These are phyloP conservation scores for Ennomos quercinarius DNA, from an alignment of 2,888 invertebrate species.

Conservation along the genomic window DNA sequence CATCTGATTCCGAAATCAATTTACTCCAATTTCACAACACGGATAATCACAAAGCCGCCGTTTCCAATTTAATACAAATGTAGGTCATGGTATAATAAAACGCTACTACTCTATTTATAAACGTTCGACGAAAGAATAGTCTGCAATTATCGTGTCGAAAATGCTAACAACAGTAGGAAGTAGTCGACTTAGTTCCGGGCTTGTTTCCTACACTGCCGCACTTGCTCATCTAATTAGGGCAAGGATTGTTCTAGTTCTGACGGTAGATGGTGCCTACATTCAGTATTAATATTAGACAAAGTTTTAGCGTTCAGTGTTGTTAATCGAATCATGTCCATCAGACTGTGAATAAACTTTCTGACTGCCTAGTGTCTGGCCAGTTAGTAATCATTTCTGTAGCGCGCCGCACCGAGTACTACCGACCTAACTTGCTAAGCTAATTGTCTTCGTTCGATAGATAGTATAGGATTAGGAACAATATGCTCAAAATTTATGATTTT, in stretches of 20 bases:
- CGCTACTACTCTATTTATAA: constrained; percentile 3
- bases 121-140: constrained; percentile 24
- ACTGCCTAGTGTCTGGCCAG: constrained; percentile 17
- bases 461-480: too few relatives aligned
- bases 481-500: too few relatives aligned
- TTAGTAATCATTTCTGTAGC: constrained; percentile 15
- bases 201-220: constrained; percentile 21
- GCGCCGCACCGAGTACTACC: not conserved
- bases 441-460: too few relatives aligned
- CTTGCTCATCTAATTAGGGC: constrained; percentile 34
- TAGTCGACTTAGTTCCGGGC: constrained; percentile 27
- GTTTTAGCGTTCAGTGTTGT: constrained; percentile 11
- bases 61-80: constrained; percentile 24
- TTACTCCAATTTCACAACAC: constrained; percentile 14
- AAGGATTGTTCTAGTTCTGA: constrained; percentile 28
- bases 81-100: constrained; percentile 38
- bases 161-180: constrained; percentile 31
- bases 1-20: constrained; percentile 5
- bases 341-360: constrained; percentile 25
- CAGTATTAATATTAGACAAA: constrained; percentile 4
- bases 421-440: too few relatives aligned
- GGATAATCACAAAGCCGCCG: constrained; percentile 16
- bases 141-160: too few relatives aligned
- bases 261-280: constrained; percentile 1
- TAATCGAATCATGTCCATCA: constrained; percentile 26